A percentile compares a stretch with the other conserved stretches of the same genome.
Evolutionary conservation across 1,140 invertebrate genomes (phyloP).

Genomic region (Cheumatopsyche charites): DNA sequence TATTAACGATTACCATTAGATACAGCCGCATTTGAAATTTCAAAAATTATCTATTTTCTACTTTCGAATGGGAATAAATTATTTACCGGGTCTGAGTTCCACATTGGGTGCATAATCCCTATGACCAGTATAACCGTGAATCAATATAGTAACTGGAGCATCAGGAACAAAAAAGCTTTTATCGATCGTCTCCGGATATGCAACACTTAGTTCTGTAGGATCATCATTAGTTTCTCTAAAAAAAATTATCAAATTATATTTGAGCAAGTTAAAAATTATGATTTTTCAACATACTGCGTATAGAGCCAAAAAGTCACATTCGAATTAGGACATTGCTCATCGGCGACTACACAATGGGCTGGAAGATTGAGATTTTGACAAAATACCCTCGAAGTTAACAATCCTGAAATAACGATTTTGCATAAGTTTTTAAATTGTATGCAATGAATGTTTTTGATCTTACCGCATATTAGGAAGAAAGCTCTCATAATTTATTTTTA

Average conservation of each 20-base stretch:
- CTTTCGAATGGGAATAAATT: conserved; percentile 30
- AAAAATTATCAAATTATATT: not conserved
- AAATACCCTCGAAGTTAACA: not conserved
- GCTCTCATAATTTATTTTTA: not conserved
- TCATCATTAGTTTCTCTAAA: conserved; percentile 56
- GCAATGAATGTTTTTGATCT: not conserved
- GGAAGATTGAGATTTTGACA: not conserved
- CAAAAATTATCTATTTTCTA: no score
- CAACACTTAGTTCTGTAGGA: conserved; percentile 56
- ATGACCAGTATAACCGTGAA: conserved; percentile 65
- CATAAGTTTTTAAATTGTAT: not conserved
- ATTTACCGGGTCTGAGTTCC: conserved; percentile 63
- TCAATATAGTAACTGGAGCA: conserved; percentile 58
- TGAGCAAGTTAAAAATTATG: not conserved
- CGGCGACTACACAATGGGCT: conserved; percentile 51
- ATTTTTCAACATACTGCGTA: conserved; percentile 56
- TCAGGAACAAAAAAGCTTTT: conserved; percentile 56
- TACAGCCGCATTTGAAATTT: no score
- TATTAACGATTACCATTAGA: no score
- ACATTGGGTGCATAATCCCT: conserved; percentile 65
- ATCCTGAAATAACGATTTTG: not conserved
- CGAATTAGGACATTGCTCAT: conserved; percentile 60
- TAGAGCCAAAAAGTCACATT: conserved; percentile 68
- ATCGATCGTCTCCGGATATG: conserved; percentile 54
- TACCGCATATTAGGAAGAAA: not conserved